Conservation (phyloP, 2,888 invertebrate genomes). For the Hydropsyche betteni region DNA sequence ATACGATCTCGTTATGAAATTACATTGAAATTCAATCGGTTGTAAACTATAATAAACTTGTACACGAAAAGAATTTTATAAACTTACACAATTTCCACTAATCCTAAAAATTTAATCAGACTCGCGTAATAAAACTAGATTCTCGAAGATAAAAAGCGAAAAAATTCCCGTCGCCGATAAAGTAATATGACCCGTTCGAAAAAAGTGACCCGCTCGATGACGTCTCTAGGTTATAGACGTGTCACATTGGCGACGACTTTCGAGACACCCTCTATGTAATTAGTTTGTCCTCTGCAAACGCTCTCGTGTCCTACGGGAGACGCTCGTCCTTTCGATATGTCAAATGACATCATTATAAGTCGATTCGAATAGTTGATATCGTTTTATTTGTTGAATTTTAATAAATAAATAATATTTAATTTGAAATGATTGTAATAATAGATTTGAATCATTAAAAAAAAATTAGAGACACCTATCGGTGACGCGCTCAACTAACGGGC, state of each 20-base stretch:
- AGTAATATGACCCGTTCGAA: conserved; percentile 22
- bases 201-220: conserved; percentile 29
- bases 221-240: conserved; percentile 21
- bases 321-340: neutral
- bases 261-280: conserved; percentile 24
- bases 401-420: too few species aligned
- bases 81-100: too few species aligned
- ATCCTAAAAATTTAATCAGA: too few species aligned
- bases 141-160: too few species aligned
- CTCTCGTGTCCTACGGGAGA: conserved; percentile 1
- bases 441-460: neutral
- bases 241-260: conserved; percentile 26
- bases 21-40: too few species aligned
- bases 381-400: neutral
- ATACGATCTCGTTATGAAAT: too few species aligned
- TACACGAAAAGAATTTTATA: too few species aligned
- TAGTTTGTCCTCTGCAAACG: conserved; percentile 17
- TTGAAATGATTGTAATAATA: neutral
- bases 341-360: too few species aligned
- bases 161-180: neutral
- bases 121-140: too few species aligned
- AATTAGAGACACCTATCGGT: conserved; percentile 43
- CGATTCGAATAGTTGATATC: too few species aligned
- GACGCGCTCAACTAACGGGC: conserved; percentile 41
- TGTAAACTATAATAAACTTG: too few species aligned